Base-by-base conservation (phyloP, 2,113 vertebrate species). In the Callipepla squamata region DNA sequence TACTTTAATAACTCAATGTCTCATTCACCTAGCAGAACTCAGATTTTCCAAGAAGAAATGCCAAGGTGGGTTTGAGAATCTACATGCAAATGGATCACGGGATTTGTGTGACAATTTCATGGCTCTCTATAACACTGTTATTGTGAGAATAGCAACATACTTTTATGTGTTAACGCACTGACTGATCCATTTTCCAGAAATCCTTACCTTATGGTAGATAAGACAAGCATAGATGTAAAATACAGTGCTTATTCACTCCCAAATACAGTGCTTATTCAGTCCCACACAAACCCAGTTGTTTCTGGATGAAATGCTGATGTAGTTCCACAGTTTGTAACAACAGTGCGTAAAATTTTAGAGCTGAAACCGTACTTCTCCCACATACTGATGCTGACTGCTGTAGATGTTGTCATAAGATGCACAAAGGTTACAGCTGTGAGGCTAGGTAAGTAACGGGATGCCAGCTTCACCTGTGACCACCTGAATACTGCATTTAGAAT, bases 31-130 rank as follows among this genome's bases (percentile, higher is more conserved):
- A 67, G 61, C 45, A 89, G 79, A 76, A 1, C 62, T 95, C 95
- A 93, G 4, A 80, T 94, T 96, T 96, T 96, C 92, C 92, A 83
- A 67, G 42, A 74, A 89, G 91, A 57, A 18, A 19, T 63, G 90
- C 79, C 87, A 93, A 90, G 57, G 20, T 57, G 55, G 3, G 11
- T 58, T 90, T 93, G 50, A 90, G 92, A 94, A 87, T 50, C 34
- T 72, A 13, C 10, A 12, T 63, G 48, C n/a, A 86, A 86, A 63
- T 21, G 21, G 57, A 69, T 83, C 42, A 36, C 47, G 47, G 59
- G 63, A 48, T 78, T 68, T 11, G 4, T 38, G 34, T 57, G 81
- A 78, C 63, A 85, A 87, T 87, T 91, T 85, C 4, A 25, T n/a
- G 0, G 17, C 28, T 89, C 91, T 92, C 45, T 69, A 8, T 42